Evolutionary conservation across 2,797 vertebrate genomes (phyloP), one percentile per base, ranked within the genome.

Genomic region (Choloepus didactylus): DNA sequence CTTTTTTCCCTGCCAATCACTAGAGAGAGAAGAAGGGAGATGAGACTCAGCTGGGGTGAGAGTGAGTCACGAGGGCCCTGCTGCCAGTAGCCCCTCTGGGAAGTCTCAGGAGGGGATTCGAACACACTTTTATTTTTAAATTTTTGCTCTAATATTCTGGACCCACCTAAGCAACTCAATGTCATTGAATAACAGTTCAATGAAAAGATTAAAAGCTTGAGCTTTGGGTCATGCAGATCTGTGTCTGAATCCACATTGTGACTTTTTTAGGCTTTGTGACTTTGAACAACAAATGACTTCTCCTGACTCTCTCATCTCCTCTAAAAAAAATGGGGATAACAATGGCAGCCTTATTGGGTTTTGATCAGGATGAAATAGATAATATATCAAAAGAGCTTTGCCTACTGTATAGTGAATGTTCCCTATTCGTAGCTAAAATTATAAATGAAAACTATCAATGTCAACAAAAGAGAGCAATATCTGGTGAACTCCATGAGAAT

Each of bases 371-470:
- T n/a, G 29, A 72, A 92, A 25, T 67, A 18, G n/a, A 92, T n/a
- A 27, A 49, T 51, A 15, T 29, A 38, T 44, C 56, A 38, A 46
- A 38, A 62, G 86, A 79, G 4, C 18, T 46, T 80, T 64, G 4
- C 15, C 41, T 66, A 56, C 51, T 3, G 59, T 59, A 25, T 18
- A 77, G 27, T 16, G 56, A 85, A 38, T 49, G 16, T 23, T 90
- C 67, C n/a, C 9, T 81, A 19, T 67, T 29, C 59, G 4, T 44
- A 73, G 66, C 44, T 25, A 79, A 91, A 59, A 95, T 62, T 44
- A 77, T 38, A 87, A 41, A 80, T 69, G 44, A 76, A 95, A 92
- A 75, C 18, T 62, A 72, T 66, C 54, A 16, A 23, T 59, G 18
- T 41, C 4, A 67, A 82, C 56, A 86, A 49, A 67, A 91, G 15